These are phyloP conservation scores for Teleiodes luculella DNA, from an alignment of 2,888 invertebrate genomes.

Conservation along the genomic window DNA sequence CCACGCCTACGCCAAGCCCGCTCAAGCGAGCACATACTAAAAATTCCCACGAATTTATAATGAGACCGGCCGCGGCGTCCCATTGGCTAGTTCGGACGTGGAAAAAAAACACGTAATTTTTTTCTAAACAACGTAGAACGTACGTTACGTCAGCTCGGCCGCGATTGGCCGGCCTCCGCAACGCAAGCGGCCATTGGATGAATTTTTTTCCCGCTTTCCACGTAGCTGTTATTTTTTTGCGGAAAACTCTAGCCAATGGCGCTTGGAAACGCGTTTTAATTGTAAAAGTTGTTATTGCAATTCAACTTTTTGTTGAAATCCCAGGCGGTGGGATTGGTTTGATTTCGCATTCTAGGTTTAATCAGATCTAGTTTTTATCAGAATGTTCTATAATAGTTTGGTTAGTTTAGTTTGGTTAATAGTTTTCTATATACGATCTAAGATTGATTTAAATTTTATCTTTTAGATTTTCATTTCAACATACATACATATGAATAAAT, in stretches of 20 bases:
- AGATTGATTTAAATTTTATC: not conserved
- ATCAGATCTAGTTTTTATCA: not conserved
- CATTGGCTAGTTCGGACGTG: constrained; percentile 64
- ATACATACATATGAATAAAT: too few relatives aligned
- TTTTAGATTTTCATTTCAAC: too few relatives aligned
- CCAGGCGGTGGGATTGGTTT: not conserved
- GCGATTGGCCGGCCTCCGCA: constrained; percentile 53
- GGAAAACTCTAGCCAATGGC: constrained; percentile 65
- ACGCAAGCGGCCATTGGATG: constrained; percentile 59
- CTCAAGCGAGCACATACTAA: constrained; percentile 25
- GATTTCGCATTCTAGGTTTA: not conserved
- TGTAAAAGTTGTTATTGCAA: constrained; percentile 60
- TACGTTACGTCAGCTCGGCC: constrained; percentile 56
- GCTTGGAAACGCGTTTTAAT: constrained; percentile 56
- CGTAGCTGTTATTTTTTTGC: constrained; percentile 65
- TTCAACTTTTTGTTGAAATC: constrained; percentile 34
- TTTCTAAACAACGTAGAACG: constrained; percentile 71
- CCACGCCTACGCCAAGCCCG: not conserved
- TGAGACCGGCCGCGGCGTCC: constrained; percentile 52
- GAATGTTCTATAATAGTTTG: too few relatives aligned
- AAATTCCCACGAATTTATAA: constrained; percentile 54
- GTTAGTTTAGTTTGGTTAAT: too few relatives aligned
- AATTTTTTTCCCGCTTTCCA: constrained; percentile 73
- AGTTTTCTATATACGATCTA: too few relatives aligned
- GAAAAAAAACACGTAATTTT: constrained; percentile 72